phyloP scores from a whole-genome alignment of 2,797 vertebrate species.

The Xiphorhynchus erythropygius region DNA sequence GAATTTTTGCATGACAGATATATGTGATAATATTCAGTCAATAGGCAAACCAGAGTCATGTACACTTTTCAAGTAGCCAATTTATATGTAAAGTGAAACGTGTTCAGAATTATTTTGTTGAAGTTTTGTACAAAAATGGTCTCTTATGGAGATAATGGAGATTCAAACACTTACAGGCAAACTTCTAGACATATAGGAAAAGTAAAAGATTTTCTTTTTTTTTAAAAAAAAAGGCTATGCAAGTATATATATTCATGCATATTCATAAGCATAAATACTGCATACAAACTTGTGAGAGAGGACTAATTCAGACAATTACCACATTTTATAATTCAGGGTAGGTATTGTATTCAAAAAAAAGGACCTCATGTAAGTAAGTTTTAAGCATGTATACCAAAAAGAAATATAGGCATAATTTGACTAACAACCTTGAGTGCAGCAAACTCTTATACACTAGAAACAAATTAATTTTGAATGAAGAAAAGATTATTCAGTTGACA shows the following conservation, averaged over 20 bases:
- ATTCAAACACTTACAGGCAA: neutral
- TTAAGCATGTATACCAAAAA: neutral
- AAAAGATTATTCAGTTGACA: neutral
- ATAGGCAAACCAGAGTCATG: accelerated
- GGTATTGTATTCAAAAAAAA: neutral
- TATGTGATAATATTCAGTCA: neutral
- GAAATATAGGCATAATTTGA: neutral
- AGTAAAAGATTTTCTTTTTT: too few species aligned
- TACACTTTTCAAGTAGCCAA: neutral
- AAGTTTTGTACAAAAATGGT: neutral
- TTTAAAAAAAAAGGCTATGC: neutral
- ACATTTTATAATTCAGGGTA: neutral
- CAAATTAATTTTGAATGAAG: neutral
- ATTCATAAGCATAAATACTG: neutral
- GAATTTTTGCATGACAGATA: neutral
- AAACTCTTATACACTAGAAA: neutral
- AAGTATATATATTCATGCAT: neutral
- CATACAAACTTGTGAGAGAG: neutral
- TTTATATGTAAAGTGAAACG: neutral
- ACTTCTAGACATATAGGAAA: neutral
- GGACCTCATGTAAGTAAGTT: neutral
- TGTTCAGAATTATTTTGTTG: neutral
- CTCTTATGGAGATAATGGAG: neutral
- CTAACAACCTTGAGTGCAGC: neutral
- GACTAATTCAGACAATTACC: neutral